phyloP scores from a whole-genome alignment of 2,888 invertebrate genomes.

The Tholera decimalis region DNA sequence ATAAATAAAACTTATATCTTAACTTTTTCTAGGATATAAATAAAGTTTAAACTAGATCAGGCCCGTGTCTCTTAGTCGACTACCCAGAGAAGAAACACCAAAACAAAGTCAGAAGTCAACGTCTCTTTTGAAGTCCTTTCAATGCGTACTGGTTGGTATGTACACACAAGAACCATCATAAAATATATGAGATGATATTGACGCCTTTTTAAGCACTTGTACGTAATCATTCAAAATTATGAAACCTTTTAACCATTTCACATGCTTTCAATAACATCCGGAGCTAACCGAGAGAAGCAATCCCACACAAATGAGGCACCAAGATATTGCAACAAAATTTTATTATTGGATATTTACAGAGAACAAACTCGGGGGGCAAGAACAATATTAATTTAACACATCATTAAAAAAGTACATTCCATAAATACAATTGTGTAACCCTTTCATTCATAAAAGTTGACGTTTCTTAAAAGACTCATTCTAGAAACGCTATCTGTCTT shows the following conservation, averaged over 20 bases:
- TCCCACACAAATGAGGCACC: slow-evolving; percentile 29
- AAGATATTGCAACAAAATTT: slow-evolving; percentile 59
- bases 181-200: not conserved
- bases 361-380: slow-evolving; percentile 40
- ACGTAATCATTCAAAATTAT: not conserved
- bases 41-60: no score
- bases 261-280: slow-evolving; percentile 2
- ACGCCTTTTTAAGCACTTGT: no score
- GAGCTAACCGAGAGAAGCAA: not conserved
- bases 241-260: slow-evolving; percentile 6
- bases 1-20: no score
- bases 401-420: slow-evolving; percentile 13
- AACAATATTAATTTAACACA: slow-evolving; percentile 20
- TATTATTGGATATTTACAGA: slow-evolving; percentile 66
- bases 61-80: no score
- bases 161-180: not conserved
- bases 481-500: not conserved
- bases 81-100: no score
- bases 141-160: no score
- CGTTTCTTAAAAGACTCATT: not conserved
- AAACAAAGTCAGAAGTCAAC: no score
- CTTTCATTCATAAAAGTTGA: not conserved
- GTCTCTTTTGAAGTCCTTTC: no score
- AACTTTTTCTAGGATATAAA: no score
- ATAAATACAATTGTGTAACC: slow-evolving; percentile 8